Conservation (phyloP, 2,113 vertebrate genomes). For the Anthoscopus minutus region DNA sequence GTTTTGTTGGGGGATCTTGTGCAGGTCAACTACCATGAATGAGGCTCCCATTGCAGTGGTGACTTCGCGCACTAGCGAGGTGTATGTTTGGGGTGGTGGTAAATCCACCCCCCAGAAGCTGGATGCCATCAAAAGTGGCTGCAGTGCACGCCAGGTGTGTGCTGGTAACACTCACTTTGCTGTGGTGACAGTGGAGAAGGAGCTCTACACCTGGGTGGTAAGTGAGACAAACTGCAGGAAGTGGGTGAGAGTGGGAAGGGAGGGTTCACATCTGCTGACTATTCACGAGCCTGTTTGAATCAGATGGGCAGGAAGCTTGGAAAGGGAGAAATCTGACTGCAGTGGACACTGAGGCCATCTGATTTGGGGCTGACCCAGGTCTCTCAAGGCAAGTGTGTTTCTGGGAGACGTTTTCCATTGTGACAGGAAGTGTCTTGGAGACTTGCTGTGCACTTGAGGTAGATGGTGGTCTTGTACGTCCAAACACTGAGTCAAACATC, state of each 20-base stretch:
- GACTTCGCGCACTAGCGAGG: constrained; percentile 92
- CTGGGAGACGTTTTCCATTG: neutral
- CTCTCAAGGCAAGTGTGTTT: neutral
- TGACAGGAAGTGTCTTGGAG: neutral
- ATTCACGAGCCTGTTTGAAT: neutral
- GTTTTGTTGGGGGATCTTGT: constrained; percentile 25
- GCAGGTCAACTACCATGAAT: constrained; percentile 83
- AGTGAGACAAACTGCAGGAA: constrained; percentile 62
- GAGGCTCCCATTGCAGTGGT: constrained; percentile 94
- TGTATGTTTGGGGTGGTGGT: constrained; percentile 97
- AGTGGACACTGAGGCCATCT: neutral
- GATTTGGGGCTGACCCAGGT: neutral
- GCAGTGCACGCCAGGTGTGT: constrained; percentile 91
- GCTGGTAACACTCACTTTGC: constrained; percentile 97
- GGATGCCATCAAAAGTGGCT: constrained; percentile 93
- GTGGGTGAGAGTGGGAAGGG: neutral
- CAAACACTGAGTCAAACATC: neutral
- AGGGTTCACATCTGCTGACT: neutral
- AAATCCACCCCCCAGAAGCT: constrained; percentile 96
- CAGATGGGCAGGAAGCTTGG: neutral
- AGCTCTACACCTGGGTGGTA: constrained; percentile 98
- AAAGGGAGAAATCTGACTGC: neutral
- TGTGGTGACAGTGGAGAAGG: constrained; percentile 97
- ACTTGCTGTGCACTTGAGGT: neutral
- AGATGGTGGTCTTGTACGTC: neutral